Evolutionary conservation across 2,113 vertebrate species (phyloP).

Genomic region (Proterorhinus semilunaris): DNA sequence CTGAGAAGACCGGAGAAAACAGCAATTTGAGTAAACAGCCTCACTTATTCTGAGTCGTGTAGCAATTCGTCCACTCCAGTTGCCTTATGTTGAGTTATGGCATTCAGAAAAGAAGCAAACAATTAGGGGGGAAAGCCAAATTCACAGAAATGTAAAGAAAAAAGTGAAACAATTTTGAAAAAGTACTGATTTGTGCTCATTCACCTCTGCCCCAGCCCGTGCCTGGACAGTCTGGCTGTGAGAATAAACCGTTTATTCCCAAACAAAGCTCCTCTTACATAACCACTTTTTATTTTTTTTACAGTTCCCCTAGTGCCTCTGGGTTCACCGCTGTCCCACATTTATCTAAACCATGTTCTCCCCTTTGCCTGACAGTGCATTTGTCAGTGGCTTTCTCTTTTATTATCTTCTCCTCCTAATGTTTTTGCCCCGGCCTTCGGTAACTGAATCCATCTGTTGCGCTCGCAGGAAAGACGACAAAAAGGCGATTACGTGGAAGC

Average conservation of each 20-base stretch:
- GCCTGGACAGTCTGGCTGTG: slow-evolving; percentile 5
- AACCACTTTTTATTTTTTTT: slow-evolving; percentile 27
- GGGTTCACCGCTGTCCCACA: slow-evolving; percentile 13
- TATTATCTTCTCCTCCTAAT: slow-evolving; percentile 19
- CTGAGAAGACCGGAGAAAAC: no score
- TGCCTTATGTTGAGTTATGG: no score
- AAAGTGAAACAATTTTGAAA: no score
- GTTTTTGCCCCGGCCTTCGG: slow-evolving; percentile 44
- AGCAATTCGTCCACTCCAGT: no score
- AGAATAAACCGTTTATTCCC: slow-evolving; percentile 19
- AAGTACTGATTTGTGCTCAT: background rate
- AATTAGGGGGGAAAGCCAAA: no score
- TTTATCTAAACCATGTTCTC: slow-evolving; percentile 35
- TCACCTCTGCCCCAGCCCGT: background rate
- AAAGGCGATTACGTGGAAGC: slow-evolving; percentile 92
- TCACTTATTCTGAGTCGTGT: no score
- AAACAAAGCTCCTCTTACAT: slow-evolving; percentile 25
- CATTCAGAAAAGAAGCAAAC: no score
- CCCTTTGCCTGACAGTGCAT: slow-evolving; percentile 41
- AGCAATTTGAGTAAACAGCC: no score
- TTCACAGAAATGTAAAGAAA: no score
- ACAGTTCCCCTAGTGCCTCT: slow-evolving; percentile 13
- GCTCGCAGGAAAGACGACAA: slow-evolving; percentile 90
- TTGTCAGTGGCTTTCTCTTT: slow-evolving; percentile 37
- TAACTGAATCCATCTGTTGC: slow-evolving; percentile 62